A percentile compares a stretch with the other conserved stretches of the same genome.
phyloP scores from a whole-genome alignment of 2,797 vertebrate species.

The Chaunax sp. region DNA sequence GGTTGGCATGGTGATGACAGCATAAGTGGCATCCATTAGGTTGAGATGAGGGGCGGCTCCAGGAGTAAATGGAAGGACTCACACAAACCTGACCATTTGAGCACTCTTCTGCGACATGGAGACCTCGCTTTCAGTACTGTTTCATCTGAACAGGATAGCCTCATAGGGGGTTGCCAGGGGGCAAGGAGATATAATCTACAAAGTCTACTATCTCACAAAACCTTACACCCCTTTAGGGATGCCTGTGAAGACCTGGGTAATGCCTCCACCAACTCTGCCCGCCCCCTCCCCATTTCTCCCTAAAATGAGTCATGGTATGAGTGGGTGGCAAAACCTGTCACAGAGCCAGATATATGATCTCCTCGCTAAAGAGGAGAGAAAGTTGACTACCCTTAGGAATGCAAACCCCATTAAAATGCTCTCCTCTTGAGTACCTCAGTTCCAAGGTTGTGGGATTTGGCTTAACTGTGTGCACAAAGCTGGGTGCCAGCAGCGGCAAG shows the following conservation, averaged over 20 bases:
- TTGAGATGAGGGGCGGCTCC: slow-evolving; percentile 64
- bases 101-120: slow-evolving; percentile 49
- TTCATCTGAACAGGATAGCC: slow-evolving; percentile 79
- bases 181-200: slow-evolving; percentile 66
- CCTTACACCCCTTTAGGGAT: slow-evolving; percentile 80
- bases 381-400: slow-evolving; percentile 48
- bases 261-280: slow-evolving; percentile 26
- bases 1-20: slow-evolving; percentile 84
- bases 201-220: slow-evolving; percentile 75
- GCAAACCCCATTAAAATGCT: slow-evolving; percentile 49
- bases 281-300: slow-evolving; percentile 48
- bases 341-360: slow-evolving; percentile 62
- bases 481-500: slow-evolving; percentile 1
- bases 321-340: slow-evolving; percentile 58
- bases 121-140: slow-evolving; percentile 63
- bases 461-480: slow-evolving; percentile 16
- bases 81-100: slow-evolving; percentile 70
- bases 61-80: slow-evolving; percentile 74
- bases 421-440: slow-evolving; percentile 1
- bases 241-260: slow-evolving; percentile 35
- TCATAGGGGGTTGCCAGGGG: slow-evolving; percentile 61
- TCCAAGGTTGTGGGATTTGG: slow-evolving; percentile 22
- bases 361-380: slow-evolving; percentile 51
- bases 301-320: slow-evolving; percentile 61
- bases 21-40: slow-evolving; percentile 80